Conservation (phyloP, 2,113 vertebrate species). For the Pontoporia blainvillei region DNA sequence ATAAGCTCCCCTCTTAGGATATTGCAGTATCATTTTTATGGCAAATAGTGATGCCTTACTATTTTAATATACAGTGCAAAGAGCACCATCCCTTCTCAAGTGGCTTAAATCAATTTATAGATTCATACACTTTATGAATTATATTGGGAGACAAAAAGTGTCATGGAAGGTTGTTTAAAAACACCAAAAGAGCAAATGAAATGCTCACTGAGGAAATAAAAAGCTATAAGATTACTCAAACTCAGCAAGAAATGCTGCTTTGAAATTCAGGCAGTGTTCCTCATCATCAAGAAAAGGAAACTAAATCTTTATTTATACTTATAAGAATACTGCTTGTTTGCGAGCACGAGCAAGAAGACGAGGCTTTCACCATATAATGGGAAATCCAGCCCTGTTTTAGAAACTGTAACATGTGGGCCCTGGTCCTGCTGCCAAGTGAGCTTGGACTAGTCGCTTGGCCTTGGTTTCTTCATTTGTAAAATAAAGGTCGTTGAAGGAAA, state of each 20-base stretch:
- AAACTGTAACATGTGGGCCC: background rate
- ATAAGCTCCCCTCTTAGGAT: background rate
- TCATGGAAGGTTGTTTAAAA: slow-evolving; percentile 34
- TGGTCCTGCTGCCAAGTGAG: background rate
- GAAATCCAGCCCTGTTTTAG: background rate
- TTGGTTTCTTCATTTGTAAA: background rate
- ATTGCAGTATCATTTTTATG: background rate
- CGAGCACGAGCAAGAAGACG: background rate
- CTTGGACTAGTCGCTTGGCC: background rate
- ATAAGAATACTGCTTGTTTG: background rate
- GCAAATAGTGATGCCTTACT: background rate
- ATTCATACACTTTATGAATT: slow-evolving; percentile 10
- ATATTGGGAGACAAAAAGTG: background rate
- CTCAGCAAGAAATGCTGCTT: background rate
- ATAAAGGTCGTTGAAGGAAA: background rate
- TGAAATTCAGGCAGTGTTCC: background rate
- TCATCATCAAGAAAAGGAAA: background rate
- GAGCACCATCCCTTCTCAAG: background rate
- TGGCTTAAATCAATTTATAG: slow-evolving; percentile 54
- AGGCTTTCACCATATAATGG: background rate
- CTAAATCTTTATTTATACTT: slow-evolving; percentile 1
- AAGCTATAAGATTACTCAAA: background rate
- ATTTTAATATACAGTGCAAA: slow-evolving; percentile 31
- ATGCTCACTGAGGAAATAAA: background rate
- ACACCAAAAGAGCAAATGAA: background rate